Evolutionary conservation across 2,113 vertebrate genomes (phyloP), one percentile per base, ranked within the genome.

Genomic region (Misgurnus anguillicaudatus): DNA sequence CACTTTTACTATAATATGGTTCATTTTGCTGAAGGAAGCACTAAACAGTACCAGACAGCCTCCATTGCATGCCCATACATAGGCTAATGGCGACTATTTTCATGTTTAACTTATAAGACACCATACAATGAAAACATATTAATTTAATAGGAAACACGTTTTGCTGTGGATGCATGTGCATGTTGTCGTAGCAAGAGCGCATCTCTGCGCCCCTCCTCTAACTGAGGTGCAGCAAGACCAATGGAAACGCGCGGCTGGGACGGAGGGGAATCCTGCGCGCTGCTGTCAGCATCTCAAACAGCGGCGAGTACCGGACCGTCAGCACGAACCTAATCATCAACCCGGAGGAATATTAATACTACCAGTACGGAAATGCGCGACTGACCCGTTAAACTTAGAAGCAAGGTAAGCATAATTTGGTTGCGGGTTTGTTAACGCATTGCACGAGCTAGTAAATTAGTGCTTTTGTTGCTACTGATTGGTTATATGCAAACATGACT

Each of bases 291-390:
- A 69, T 77, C 62, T 58, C 75, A 74, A 82, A 70, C 85, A 84
- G 79, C 78, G 71, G 83, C 67, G 85, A 82, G 77, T 78, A 77
- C 42, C 84, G 19, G 83, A 87, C 58, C 83, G 79, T 75, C 80
- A 69, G 70, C 79, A 76, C 80, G 82, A 80, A 31, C 79, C 42
- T 82, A 88, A 84, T 87, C 82, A 17, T 16, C 69, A 60, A 24
- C 65, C 24, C 51, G 76, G 88, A 88, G 90, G 90, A 92, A 92
- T 92, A 92, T 75, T 78, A 64, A 41, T 73, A 42, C 63, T 41
- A 60, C 16, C 68, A 19, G 21, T 9, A 41, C 51, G 57, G 82
- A 60, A 82, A 82, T 77, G 64, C 78, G 69, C 70, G 63, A 19
- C 71, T 70, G 79, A 81, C 7, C 57, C 47, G 8, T n/a, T 31